phyloP scores from a whole-genome alignment of 2,113 vertebrate genomes.

The Notarius lentiginosus region DNA sequence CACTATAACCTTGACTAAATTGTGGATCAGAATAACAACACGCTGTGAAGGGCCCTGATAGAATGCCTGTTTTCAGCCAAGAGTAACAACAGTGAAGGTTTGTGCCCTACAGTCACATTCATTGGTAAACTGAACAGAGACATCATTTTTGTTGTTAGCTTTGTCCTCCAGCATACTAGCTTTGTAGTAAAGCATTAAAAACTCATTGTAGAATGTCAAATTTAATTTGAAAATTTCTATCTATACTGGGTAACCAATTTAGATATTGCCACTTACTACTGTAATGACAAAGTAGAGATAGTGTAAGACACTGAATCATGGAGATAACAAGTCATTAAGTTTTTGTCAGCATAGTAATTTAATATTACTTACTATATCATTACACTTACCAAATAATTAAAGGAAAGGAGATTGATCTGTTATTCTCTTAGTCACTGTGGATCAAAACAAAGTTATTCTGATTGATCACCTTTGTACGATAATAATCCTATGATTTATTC shows the following conservation, averaged over 20 bases:
- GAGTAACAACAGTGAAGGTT: neutral
- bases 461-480: neutral
- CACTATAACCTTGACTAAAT: neutral
- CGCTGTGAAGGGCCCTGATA: neutral
- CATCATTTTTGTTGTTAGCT: neutral
- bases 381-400: neutral
- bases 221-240: neutral
- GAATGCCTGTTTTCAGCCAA: neutral
- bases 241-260: neutral
- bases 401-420: neutral
- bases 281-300: neutral
- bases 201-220: neutral
- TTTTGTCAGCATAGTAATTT: neutral
- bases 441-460: neutral
- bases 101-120: neutral
- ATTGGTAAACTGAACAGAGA: neutral
- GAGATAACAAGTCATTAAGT: neutral
- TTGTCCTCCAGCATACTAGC: neutral
- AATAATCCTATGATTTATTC: neutral
- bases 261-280: neutral
- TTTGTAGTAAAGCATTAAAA: neutral
- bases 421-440: neutral
- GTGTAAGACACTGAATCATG: neutral
- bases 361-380: neutral
- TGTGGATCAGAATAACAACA: neutral